Evolutionary conservation across 2,113 vertebrate genomes (phyloP).

Genomic region (Talpa occidentalis): DNA sequence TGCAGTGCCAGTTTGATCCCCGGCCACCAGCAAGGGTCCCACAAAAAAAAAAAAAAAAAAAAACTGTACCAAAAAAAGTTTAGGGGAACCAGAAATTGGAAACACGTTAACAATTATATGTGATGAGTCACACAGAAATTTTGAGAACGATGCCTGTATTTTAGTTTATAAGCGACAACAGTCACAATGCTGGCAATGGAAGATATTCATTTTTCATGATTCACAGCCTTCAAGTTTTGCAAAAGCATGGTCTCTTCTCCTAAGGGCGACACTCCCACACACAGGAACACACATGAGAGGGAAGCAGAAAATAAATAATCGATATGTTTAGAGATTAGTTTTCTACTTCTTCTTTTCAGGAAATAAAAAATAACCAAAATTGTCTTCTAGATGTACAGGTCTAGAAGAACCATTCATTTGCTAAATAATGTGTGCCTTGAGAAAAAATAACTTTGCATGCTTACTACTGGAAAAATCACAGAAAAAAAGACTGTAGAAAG

Average conservation of each 20-base stretch:
- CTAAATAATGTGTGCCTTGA: neutral
- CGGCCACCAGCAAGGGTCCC: too few species aligned
- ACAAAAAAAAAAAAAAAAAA: constrained; percentile 43
- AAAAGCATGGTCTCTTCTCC: constrained; percentile 39
- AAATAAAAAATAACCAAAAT: neutral
- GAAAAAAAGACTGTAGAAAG: neutral
- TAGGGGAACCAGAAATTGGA: constrained; percentile 15
- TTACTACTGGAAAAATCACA: neutral
- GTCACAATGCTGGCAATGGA: constrained; percentile 41
- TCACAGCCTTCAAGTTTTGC: constrained; percentile 18
- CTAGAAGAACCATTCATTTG: neutral
- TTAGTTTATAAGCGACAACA: constrained; percentile 57
- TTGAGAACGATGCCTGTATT: constrained; percentile 38
- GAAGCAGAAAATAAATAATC: neutral
- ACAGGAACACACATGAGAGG: neutral
- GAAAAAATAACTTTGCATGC: neutral
- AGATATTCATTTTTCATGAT: constrained; percentile 61
- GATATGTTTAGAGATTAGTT: neutral
- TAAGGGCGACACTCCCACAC: neutral
- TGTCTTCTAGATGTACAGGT: neutral
- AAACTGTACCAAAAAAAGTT: constrained; percentile 54
- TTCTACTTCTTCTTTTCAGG: neutral
- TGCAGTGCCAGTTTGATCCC: too few species aligned
- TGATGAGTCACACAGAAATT: constrained; percentile 54
- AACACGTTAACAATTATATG: constrained; percentile 57